Base-by-base conservation (phyloP, 2,888 invertebrate genomes). In the Synergus gifuensis region DNA sequence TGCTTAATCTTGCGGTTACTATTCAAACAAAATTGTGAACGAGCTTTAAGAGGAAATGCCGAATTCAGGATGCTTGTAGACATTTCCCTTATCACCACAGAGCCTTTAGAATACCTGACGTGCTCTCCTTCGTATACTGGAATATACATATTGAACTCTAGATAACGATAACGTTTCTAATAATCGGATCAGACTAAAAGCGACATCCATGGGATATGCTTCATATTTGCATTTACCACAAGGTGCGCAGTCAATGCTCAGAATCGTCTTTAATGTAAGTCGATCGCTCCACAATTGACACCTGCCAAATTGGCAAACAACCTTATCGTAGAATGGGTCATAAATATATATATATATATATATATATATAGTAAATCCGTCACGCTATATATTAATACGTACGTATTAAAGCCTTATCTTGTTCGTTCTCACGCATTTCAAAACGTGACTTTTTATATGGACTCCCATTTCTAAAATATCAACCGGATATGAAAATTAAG, bases 151-250 rank as follows among this genome's bases (percentile, higher is more conserved):
- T 54, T 11, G 12, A 22, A 22, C 22, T 60, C 12, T 11, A 12
- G 60, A 60, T 60, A 60, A 22, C 22, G 22, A 60, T 60, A 60
- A 12, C 12, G 22, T 60, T 60, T 60, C 60, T 18, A 22, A 60
- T 60, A 60, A 60, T 60, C 60, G 22, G 60, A 60, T 60, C 60
- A 18, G 60, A 60, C 60, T 12, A 22, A 76, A 8, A n/a, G 8
- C 54, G 4, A 54, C 12, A 28, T 42, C 40, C 58, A 69, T 81
- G 80, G 76, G 79, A 83, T 79, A 46, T 73, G 49, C 44, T 67
- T 82, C 69, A 81, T 89, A 87, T 89, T 89, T 89, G 87, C 88
- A 83, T 87, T 89, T 85, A 85, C 86, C 87, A 89, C 88, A 89
- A 89, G 89, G 89, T 89, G 89, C 87, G 85, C 83, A 36, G 36